These are phyloP conservation scores for Caenorhabditis sp. DNA, from an alignment of 2,888 invertebrate genomes.

Conservation along the genomic window DNA sequence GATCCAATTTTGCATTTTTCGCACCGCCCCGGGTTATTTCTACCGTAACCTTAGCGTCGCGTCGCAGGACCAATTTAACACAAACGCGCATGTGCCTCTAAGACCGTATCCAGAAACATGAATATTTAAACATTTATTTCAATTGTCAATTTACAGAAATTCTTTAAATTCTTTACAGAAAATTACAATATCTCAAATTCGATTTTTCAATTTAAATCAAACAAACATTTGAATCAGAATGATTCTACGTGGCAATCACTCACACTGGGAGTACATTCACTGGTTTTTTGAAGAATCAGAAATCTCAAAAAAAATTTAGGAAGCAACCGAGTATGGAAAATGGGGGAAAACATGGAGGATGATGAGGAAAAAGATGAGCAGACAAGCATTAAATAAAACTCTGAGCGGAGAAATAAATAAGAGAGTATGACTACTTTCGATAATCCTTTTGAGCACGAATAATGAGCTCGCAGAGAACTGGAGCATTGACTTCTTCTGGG, in stretches of 20 bases:
- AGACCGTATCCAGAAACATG: no score
- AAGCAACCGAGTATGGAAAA: constrained; percentile 31
- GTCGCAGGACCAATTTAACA: neutral
- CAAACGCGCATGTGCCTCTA: no score
- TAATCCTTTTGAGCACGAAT: constrained; percentile 63
- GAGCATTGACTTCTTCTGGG: constrained; percentile 93
- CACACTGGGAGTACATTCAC: constrained; percentile 26
- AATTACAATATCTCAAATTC: constrained; percentile 9
- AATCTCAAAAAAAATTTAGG: constrained; percentile 9
- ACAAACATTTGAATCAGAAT: constrained; percentile 61
- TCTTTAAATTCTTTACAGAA: constrained; percentile 18
- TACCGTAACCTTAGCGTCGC: no score
- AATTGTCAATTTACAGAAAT: neutral
- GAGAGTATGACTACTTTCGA: constrained; percentile 11
- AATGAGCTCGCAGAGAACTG: constrained; percentile 89
- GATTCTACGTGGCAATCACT: constrained; percentile 66
- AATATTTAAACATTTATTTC: neutral
- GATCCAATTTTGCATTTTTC: no score
- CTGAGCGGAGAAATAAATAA: constrained; percentile 7
- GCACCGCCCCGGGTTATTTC: no score
- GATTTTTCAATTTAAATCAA: neutral
- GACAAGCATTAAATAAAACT: neutral
- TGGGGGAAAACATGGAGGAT: neutral
- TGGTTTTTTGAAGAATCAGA: constrained; percentile 24
- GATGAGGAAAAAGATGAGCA: neutral